Conservation (phyloP, 2,797 vertebrate species). For the Tachyglossus aculeatus region DNA sequence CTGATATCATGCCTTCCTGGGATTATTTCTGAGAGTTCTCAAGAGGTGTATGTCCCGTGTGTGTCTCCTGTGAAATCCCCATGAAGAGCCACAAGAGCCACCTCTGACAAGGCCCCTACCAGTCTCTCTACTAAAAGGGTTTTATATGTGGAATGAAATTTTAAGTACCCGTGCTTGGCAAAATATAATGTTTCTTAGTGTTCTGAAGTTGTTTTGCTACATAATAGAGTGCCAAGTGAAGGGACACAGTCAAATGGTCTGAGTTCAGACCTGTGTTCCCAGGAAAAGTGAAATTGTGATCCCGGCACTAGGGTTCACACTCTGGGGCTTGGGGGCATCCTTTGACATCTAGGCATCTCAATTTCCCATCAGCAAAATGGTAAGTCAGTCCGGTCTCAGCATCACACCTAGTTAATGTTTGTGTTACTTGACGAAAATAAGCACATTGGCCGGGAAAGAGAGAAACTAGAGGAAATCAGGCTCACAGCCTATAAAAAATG, state of each 20-base stretch:
- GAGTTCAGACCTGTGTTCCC: background rate
- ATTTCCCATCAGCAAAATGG: background rate
- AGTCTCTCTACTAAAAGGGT: constrained; percentile 41
- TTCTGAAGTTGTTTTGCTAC: constrained; percentile 40
- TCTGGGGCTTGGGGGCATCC: background rate
- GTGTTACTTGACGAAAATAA: no score
- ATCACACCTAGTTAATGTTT: no score
- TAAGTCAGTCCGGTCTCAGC: background rate
- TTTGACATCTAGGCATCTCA: background rate
- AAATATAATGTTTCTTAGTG: constrained; percentile 61
- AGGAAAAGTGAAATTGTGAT: background rate
- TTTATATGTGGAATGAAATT: constrained; percentile 64
- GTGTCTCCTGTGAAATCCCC: constrained; percentile 63
- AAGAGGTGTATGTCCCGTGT: constrained; percentile 54
- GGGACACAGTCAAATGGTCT: background rate
- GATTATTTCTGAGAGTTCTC: constrained; percentile 60
- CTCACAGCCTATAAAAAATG: no score
- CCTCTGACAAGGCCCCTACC: constrained; percentile 50
- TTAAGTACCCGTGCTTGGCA: constrained; percentile 56
- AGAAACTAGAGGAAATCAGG: no score
- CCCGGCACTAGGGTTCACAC: background rate
- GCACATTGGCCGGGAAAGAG: no score
- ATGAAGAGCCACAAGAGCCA: constrained; percentile 54
- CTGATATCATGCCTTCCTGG: constrained; percentile 47
- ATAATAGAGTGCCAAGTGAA: constrained; percentile 35